A percentile compares a stretch with the other conserved stretches of the same genome.
phyloP scores from a whole-genome alignment of 2,113 vertebrate species.

The Tylochromis polylepis region DNA sequence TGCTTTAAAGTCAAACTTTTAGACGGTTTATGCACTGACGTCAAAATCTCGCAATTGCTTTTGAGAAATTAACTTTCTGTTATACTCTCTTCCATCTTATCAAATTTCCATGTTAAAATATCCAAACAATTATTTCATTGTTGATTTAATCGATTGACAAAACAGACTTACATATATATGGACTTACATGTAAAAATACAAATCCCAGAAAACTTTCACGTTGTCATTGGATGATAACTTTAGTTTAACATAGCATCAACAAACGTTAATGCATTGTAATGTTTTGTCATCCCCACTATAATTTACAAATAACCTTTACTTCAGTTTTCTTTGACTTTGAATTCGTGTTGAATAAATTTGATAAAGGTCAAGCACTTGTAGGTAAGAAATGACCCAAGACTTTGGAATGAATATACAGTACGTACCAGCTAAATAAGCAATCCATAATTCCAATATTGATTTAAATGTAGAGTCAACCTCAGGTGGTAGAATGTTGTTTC shows the following conservation, averaged over 20 bases:
- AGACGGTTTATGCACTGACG: neutral
- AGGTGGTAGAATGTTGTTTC: neutral
- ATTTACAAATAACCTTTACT: neutral
- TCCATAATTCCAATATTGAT: neutral
- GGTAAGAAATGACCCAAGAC: neutral
- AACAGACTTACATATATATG: neutral
- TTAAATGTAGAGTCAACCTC: neutral
- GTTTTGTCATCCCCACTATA: neutral
- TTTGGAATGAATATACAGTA: neutral
- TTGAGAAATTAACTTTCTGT: neutral
- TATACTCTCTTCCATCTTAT: neutral
- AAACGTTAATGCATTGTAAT: neutral
- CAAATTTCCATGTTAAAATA: neutral
- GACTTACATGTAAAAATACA: neutral
- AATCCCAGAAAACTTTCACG: neutral
- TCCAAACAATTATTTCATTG: neutral
- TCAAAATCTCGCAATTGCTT: neutral
- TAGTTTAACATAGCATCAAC: neutral
- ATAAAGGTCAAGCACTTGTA: neutral
- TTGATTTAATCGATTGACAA: neutral
- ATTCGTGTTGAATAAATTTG: neutral
- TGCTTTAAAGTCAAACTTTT: neutral
- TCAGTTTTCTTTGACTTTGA: neutral
- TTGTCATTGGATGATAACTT: neutral
- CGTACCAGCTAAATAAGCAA: neutral